These are phyloP conservation scores for Resseliella maxima DNA, from an alignment of 2,888 invertebrate species.

Conservation along the genomic window DNA sequence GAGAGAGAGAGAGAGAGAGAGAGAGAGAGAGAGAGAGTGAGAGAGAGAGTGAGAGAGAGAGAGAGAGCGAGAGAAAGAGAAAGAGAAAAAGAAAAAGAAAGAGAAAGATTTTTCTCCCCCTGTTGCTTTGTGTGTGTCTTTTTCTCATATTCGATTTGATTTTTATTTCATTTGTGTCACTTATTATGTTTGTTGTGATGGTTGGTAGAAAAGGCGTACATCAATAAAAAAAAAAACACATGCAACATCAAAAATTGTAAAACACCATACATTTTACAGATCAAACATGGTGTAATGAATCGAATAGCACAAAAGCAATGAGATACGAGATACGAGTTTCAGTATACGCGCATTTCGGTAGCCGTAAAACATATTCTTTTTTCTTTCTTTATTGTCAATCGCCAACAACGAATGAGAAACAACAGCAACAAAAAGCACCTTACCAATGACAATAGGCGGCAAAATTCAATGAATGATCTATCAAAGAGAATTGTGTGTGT, in stretches of 20 bases:
- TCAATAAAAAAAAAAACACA: too few relatives aligned
- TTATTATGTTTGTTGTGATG: not conserved
- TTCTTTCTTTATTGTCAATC: too few relatives aligned
- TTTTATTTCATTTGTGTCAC: not conserved
- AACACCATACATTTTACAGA: not conserved
- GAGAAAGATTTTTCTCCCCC: too few relatives aligned
- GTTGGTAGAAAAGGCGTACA: not conserved
- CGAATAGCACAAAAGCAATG: not conserved
- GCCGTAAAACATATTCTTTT: too few relatives aligned
- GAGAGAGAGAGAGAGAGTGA: too few relatives aligned
- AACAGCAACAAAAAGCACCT: not conserved
- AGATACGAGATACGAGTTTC: not conserved
- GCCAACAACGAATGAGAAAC: not conserved
- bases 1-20: too few relatives aligned
- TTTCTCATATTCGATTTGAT: too few relatives aligned
- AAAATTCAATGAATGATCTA: not conserved
- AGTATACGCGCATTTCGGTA: not conserved
- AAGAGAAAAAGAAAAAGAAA: too few relatives aligned
- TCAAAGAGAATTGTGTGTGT: too few relatives aligned
- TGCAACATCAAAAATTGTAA: not conserved
- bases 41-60: too few relatives aligned
- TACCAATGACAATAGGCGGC: not conserved
- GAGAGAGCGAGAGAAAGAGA: too few relatives aligned
- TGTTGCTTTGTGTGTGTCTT: too few relatives aligned
- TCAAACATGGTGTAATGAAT: conserved; percentile 45